Evolutionary conservation across 2,888 invertebrate species (phyloP).

Genomic region (Drosophila imparisetae): DNA sequence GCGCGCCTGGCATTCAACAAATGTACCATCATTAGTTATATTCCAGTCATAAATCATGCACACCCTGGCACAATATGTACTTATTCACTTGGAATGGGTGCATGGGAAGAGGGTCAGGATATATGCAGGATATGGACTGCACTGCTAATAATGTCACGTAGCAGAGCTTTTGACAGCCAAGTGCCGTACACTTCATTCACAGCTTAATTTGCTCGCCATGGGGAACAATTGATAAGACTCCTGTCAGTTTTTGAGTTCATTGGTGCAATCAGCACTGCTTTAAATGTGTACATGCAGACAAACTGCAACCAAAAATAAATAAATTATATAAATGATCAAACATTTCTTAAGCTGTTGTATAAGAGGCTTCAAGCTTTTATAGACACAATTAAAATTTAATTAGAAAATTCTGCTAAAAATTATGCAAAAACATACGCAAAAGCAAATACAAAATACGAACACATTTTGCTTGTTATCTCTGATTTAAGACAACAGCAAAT

Average conservation of each 20-base stretch:
- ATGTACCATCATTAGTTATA: constrained; percentile 73
- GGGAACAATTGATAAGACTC: constrained; percentile 31
- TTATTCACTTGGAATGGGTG: constrained; percentile 10
- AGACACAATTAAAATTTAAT: constrained; percentile 30
- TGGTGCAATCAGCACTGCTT: constrained; percentile 37
- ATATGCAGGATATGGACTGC: constrained; percentile 58
- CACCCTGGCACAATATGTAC: constrained; percentile 34
- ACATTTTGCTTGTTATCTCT: constrained; percentile 48
- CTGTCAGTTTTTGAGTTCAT: constrained; percentile 13
- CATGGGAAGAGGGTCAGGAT: constrained; percentile 5
- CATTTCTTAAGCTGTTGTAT: not conserved
- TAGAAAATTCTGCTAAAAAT: constrained; percentile 47
- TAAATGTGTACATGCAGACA: constrained; percentile 1
- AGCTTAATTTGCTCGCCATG: constrained; percentile 6
- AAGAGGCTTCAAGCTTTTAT: not conserved
- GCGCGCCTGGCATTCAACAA: constrained; percentile 49
- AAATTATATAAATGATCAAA: not conserved
- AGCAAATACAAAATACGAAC: constrained; percentile 37
- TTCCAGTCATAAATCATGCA: constrained; percentile 71
- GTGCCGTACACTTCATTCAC: constrained; percentile 50
- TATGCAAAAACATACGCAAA: constrained; percentile 62
- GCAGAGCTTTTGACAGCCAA: constrained; percentile 70
- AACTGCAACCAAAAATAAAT: not conserved
- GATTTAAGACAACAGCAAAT: constrained; percentile 47
- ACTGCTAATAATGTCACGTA: constrained; percentile 78